Evolutionary conservation across 1,140 invertebrate species (phyloP).

Genomic region (Cepaea nemoralis): DNA sequence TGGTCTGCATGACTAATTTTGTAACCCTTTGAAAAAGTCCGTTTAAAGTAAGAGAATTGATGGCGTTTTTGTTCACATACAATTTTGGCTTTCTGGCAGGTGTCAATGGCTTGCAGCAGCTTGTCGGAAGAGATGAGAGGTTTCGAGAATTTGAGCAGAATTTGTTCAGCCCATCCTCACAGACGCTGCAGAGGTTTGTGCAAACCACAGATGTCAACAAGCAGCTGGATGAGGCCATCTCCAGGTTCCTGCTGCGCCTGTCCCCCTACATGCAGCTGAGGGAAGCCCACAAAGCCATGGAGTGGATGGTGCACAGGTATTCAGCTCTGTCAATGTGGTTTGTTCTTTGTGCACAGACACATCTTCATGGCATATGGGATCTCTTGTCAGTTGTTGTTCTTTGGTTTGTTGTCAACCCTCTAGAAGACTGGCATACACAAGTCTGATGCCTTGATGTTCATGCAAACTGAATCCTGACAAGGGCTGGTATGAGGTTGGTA

Average conservation of each 20-base stretch:
- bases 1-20: not conserved
- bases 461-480: too few species aligned
- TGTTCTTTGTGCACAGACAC: too few species aligned
- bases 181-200: conserved; percentile 30
- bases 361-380: too few species aligned
- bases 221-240: conserved; percentile 23
- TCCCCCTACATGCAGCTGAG: conserved; percentile 39
- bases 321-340: not conserved
- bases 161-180: conserved; percentile 34
- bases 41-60: too few species aligned
- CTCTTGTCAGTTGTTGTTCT: too few species aligned
- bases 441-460: too few species aligned
- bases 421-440: too few species aligned
- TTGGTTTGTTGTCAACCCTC: too few species aligned
- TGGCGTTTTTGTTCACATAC: not conserved
- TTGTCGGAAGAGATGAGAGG: conserved; percentile 33
- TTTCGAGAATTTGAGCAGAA: conserved; percentile 36
- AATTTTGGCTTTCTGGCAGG: not conserved
- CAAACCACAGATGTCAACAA: conserved; percentile 32
- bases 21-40: too few species aligned
- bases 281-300: conserved; percentile 39
- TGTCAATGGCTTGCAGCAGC: conserved; percentile 36
- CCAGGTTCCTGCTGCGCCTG: conserved; percentile 21
- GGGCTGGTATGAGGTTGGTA: too few species aligned
- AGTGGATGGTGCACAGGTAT: conserved; percentile 38